Conservation (phyloP, 1,140 invertebrate species). For the Eumeta japonica region DNA sequence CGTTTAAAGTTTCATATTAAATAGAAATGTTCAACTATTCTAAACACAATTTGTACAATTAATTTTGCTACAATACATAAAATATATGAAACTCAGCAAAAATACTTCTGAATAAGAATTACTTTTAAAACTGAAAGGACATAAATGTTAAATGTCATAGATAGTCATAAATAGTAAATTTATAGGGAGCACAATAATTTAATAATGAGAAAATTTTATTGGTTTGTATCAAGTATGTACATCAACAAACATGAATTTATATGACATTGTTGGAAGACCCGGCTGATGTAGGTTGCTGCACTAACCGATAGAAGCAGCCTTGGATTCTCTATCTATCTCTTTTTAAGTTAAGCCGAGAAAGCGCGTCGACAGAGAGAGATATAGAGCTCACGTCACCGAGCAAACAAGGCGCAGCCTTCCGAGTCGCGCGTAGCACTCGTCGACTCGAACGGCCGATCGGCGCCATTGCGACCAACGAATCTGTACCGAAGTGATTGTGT, state of each 20-base stretch:
- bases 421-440: slow-evolving; percentile 35
- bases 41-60: too few relatives aligned
- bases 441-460: slow-evolving; percentile 37
- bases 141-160: too few relatives aligned
- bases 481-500: slow-evolving; percentile 48
- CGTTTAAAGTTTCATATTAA: too few relatives aligned
- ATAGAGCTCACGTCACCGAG: slow-evolving; percentile 35
- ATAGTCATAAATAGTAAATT: too few relatives aligned
- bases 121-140: too few relatives aligned
- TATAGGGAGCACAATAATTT: too few relatives aligned
- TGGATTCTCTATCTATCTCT: slow-evolving; percentile 23
- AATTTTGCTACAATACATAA: too few relatives aligned
- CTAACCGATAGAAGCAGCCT: slow-evolving; percentile 27
- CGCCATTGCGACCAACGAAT: slow-evolving; percentile 47
- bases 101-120: too few relatives aligned
- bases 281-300: slow-evolving; percentile 53
- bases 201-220: too few relatives aligned
- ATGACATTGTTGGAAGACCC: slow-evolving; percentile 45
- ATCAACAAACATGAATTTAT: slow-evolving; percentile 36
- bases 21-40: too few relatives aligned
- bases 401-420: slow-evolving; percentile 51
- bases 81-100: too few relatives aligned
- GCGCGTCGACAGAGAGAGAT: slow-evolving; percentile 18
- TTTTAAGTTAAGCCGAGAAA: slow-evolving; percentile 8
- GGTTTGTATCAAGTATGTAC: slow-evolving; percentile 37